phyloP scores from a whole-genome alignment of 2,888 invertebrate genomes.

The Melieria crassipennis region DNA sequence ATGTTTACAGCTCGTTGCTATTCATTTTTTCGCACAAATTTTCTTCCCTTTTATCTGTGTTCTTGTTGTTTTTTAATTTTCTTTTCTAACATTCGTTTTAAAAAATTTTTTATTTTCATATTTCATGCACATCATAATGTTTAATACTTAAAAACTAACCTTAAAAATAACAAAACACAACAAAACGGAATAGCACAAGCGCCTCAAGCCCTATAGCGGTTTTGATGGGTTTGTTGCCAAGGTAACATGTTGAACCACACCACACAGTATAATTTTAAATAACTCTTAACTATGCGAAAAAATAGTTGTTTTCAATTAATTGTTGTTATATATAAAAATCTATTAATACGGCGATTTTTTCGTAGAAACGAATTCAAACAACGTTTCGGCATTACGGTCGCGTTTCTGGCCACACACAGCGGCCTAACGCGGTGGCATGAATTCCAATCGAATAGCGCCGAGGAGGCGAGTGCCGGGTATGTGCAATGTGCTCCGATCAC shows the following conservation, averaged over 20 bases:
- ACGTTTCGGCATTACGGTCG: slow-evolving; percentile 84
- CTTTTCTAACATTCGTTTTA: slow-evolving; percentile 31
- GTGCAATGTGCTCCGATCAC: slow-evolving; percentile 30
- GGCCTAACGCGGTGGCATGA: slow-evolving; percentile 92
- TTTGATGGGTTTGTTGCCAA: slow-evolving; percentile 92
- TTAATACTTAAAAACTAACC: slow-evolving; percentile 44
- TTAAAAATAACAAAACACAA: slow-evolving; percentile 44
- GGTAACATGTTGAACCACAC: slow-evolving; percentile 71
- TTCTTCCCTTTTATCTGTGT: slow-evolving; percentile 45
- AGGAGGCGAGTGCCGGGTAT: slow-evolving; percentile 64
- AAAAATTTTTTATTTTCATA: slow-evolving; percentile 45
- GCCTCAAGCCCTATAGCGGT: slow-evolving; percentile 88
- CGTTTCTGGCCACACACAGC: slow-evolving; percentile 90
- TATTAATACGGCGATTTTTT: slow-evolving; percentile 14
- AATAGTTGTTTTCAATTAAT: slow-evolving; percentile 10
- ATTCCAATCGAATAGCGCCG: slow-evolving; percentile 70
- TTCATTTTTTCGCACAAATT: slow-evolving; percentile 41
- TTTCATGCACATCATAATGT: slow-evolving; percentile 47
- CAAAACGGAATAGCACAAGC: slow-evolving; percentile 72
- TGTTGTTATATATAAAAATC: slow-evolving; percentile 7
- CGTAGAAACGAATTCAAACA: slow-evolving; percentile 83
- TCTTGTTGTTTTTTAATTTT: slow-evolving; percentile 51
- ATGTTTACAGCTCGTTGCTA: slow-evolving; percentile 17
- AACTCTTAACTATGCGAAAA: not conserved
- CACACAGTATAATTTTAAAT: too few relatives aligned